These are phyloP conservation scores for Sicus ferrugineus DNA, from an alignment of 2,888 invertebrate genomes.

Conservation along the genomic window DNA sequence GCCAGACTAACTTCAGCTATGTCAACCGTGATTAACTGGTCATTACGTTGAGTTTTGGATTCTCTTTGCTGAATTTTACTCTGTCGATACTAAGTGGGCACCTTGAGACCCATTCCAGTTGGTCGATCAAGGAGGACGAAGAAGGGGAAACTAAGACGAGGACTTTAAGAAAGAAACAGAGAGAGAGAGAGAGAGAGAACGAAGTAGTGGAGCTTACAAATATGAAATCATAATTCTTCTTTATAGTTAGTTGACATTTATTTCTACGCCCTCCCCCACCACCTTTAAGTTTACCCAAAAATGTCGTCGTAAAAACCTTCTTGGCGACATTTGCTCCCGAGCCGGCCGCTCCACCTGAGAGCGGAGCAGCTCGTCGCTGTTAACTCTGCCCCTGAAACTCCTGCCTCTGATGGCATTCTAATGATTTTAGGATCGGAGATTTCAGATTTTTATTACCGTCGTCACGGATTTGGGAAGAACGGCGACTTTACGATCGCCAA, in stretches of 20 bases:
- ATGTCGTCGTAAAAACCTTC: background rate
- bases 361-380: conserved; percentile 5
- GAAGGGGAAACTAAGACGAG: background rate
- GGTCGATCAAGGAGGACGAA: background rate
- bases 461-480: conserved; percentile 9
- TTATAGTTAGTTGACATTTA: conserved; percentile 30
- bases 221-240: conserved; percentile 36
- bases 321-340: conserved; percentile 13
- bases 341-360: conserved; percentile 8
- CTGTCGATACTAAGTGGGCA: conserved; percentile 12
- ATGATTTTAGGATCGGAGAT: conserved; percentile 33
- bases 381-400: background rate
- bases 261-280: conserved; percentile 9
- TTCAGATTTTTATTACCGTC: conserved; percentile 32
- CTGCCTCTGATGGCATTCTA: conserved; percentile 34
- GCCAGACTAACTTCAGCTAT: conserved; percentile 11
- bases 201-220: background rate
- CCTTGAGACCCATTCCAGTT: conserved; percentile 1
- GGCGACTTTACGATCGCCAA: background rate
- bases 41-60: conserved; percentile 27
- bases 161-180: background rate
- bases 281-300: background rate
- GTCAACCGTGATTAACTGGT: conserved; percentile 37
- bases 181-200: background rate
- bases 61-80: conserved; percentile 8